Percentiles rank a stretch among this genome's conserved stretches.
Evolutionary conservation across 37 sponge, comb jelly and placozoan genomes (phyloP).

Genomic region (Cliona cf. orientalis): DNA sequence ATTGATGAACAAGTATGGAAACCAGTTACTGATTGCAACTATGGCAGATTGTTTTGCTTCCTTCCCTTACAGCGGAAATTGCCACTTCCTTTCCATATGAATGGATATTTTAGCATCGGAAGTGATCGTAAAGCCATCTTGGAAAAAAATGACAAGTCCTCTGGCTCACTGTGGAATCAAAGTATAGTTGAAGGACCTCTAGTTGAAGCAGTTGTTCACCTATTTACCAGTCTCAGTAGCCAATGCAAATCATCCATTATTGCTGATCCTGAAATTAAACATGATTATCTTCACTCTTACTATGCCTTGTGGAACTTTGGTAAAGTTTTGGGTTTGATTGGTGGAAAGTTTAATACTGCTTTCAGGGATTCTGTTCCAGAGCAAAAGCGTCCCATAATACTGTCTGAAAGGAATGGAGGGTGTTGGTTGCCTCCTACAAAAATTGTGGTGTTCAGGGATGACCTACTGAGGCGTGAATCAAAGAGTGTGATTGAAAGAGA

Average conservation of each 20-base stretch:
- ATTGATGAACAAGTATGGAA: too few relatives aligned
- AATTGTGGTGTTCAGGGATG: conserved; percentile 17
- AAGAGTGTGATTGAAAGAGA: too few relatives aligned
- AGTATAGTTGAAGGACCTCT: conserved; percentile 43
- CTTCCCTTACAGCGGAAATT: conserved; percentile 46
- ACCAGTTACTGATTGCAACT: too few relatives aligned
- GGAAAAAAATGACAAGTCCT: conserved; percentile 3
- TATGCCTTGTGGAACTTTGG: conserved; percentile 38
- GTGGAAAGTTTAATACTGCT: background rate
- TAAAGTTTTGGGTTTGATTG: background rate
- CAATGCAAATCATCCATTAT: background rate
- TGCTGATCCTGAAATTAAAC: background rate
- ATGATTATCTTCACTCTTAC: conserved; percentile 27
- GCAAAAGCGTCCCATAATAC: background rate
- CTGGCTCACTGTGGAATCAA: conserved; percentile 59
- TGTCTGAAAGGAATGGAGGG: conserved; percentile 43
- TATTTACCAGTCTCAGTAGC: conserved; percentile 32
- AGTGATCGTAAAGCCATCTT: conserved; percentile 46
- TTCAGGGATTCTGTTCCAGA: background rate
- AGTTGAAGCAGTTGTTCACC: conserved; percentile 21
- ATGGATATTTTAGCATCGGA: conserved; percentile 65
- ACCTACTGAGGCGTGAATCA: background rate
- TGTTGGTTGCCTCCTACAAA: conserved; percentile 44
- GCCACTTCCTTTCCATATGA: conserved; percentile 49
- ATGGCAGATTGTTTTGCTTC: conserved; percentile 60